Evolutionary conservation across 2,797 vertebrate species (phyloP).

Genomic region (Galagoides demidoff): DNA sequence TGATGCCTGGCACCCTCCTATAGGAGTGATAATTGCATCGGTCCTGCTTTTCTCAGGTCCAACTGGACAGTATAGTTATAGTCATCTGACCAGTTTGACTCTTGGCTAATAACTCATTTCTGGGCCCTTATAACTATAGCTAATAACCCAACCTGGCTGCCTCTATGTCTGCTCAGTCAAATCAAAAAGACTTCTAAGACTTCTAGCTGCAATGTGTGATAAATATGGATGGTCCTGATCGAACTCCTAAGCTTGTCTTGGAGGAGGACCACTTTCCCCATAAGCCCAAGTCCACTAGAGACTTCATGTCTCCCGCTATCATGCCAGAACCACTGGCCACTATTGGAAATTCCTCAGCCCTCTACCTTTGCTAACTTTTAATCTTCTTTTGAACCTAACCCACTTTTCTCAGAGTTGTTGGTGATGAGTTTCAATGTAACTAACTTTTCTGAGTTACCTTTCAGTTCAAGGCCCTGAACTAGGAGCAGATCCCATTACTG

Average conservation of each 20-base stretch:
- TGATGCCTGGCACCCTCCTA: background rate
- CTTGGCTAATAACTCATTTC: background rate
- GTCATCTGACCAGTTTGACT: background rate
- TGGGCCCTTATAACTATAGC: background rate
- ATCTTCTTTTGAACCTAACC: conserved; percentile 41
- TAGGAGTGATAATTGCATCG: background rate
- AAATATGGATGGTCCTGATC: background rate
- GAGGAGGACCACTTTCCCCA: background rate
- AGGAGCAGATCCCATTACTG: background rate
- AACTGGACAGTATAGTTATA: background rate
- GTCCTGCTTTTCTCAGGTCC: background rate
- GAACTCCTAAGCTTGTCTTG: background rate
- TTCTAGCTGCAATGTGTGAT: background rate
- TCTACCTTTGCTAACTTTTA: conserved; percentile 2
- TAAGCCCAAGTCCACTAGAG: background rate
- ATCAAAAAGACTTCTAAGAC: background rate
- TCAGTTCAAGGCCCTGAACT: background rate
- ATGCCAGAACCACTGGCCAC: background rate
- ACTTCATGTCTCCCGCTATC: background rate
- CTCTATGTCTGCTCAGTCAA: background rate
- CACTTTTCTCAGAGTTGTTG: background rate
- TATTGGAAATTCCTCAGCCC: background rate
- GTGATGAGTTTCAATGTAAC: background rate
- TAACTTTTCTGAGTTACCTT: conserved; percentile 8
- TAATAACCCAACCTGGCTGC: background rate